Base-by-base conservation (phyloP, 2,888 invertebrate species). In the Plebejus argus region DNA sequence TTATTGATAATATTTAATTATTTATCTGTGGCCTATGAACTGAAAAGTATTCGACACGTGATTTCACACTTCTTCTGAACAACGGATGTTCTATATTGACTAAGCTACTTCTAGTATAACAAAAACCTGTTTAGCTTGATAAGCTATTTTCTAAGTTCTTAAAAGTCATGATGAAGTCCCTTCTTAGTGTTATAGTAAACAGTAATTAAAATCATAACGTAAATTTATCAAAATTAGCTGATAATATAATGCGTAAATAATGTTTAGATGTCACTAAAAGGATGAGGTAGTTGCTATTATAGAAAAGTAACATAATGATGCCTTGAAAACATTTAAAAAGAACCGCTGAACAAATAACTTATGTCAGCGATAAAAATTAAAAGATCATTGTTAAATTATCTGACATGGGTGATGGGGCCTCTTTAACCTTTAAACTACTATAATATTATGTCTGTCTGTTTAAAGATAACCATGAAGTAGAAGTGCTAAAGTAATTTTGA, bases 361-460 rank as follows among this genome's bases (percentile, higher is more conserved):
- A 12, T 23, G 61, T 61, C 61, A 61, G 61, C 4, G 23, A 61
- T 61, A 23, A 61, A 61, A 23, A 61, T 28, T 61, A 61, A 61
- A 61, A 61, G 61, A 61, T 61, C 20, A 23, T 61, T 61, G 23
- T 20, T 61, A 61, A 58, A 20, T 61, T 23, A 61, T 61, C 20
- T 61, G 61, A 23, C 20, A 61, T 61, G 23, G 20, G 23, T n/a
- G n/a, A n/a, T n/a, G n/a, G n/a, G n/a, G 8, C 23, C 61, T 23
- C 61, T 61, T 10, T 61, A 23, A 61, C 61, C 61, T 61, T 61
- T 61, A 61, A 61, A 58, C 10, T 20, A 66, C 20, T 66, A 66
- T 66, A n/a, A n/a, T n/a, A n/a, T n/a, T n/a, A 15, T 66, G 53
- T 53, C 10, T 12, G 12, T 53, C 23, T 23, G 12, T 66, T 12